Evolutionary conservation across 2,797 vertebrate species (phyloP), one percentile per base, ranked within the genome.

Genomic region (Microtus californicus): DNA sequence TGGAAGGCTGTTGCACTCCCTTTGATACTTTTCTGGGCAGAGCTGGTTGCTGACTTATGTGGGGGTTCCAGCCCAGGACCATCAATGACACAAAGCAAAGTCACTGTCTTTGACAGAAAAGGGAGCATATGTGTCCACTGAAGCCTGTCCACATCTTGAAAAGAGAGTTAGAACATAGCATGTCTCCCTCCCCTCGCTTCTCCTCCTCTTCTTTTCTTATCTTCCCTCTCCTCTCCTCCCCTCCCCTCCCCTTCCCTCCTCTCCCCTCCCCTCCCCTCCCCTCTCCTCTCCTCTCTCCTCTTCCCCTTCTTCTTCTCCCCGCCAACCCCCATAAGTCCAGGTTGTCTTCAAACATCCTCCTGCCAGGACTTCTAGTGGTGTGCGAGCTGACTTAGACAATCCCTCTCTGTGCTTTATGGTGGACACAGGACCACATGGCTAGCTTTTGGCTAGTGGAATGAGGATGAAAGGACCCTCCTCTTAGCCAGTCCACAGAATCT

Each of bases 371-470:
- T 25, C 25, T 56, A 73, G 8, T 73, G 25, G 23, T 45, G 59
- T 27, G n/a, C 15, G 65, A 54, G 34, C 31, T 71, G 65, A 34
- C 83, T 59, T 56, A 21, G 65, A 87, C 19, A 43, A 2, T 1
- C n/a, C 37, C 34, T 94, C 82, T 86, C 63, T 85, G 29, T 87
- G n/a, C 19, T 61, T 83, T 67, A 27, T 43, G 43, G 63, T 19
- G 56, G 67, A 4, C 12, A 7, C 51, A 19, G 77, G 51, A 59
- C 67, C 67, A 27, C 15, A 56, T 87, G 23, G 67, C 54, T 92
- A 45, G 67, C 65, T 77, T 92, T 69, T 90, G 86, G 37, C 61
- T 74, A 31, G 31, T 65, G 25, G 89, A 74, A 94, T 37, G 43
- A 77, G 29, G 56, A 17, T 83, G 31, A 34, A 90, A 89, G 56